Base-by-base conservation (phyloP, 2,888 invertebrate species). In the Scaeva pyrastri region DNA sequence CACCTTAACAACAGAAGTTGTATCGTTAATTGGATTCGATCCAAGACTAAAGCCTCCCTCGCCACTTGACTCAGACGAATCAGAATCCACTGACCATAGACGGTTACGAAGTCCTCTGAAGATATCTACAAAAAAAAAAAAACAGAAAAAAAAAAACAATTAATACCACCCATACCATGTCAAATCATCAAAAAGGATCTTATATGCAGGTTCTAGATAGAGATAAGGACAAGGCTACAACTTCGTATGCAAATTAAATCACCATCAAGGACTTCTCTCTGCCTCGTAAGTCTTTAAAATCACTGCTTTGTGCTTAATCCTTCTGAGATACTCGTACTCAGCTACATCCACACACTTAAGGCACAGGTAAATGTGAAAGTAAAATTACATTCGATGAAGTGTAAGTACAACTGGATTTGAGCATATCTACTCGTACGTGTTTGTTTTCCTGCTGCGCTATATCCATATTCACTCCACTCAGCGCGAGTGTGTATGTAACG, bases 1-100 rank as follows among this genome's bases (percentile, higher is more conserved):
- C 77, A 93, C 93, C 91, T 93, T 93, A 45, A 92, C 91, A 64
- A 92, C 92, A 66, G 92, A 93, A 45, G 92, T 93, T 16, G 91
- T 91, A 81, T 92, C 91, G 78, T 92, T 91, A 52, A 90, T 88
- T 81, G 89, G 74, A 76, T 87, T 88, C 73, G 90, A 70, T 6
- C 88, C 88, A 26, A 88, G 78, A 21, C 87, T 55, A 58, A 84
- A 78, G 7, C 85, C 89, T 23, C 88, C 88, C 4, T 78, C 88
- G 3, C 89, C 90, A 50, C 84, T 88, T 14, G 89, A 88, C 36
- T 88, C 89, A 21, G 23, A 77, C 39, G 73, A 88, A 21, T 52
- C 52, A 75, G 80, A 88, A 26, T 64, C 74, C 8, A 81, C 60
- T 66, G 90, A 90, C 90, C 90, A 92, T 58, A 91, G 88, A 73